Base-by-base conservation (phyloP, 2,888 invertebrate species). In the Mesopsocus fuscifrons region DNA sequence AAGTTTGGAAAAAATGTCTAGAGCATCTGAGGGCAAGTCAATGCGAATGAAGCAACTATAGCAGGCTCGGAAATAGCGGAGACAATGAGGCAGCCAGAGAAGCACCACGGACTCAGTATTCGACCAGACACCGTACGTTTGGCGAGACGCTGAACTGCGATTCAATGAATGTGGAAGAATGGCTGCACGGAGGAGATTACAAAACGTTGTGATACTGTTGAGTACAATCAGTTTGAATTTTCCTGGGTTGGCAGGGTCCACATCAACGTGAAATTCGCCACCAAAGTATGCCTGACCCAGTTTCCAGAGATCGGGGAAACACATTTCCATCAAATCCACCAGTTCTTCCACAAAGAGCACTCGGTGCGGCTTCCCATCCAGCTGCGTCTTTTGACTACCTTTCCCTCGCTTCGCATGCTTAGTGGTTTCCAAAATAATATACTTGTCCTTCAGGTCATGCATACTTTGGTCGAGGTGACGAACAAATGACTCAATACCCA, bases 251-350 rank as follows among this genome's bases (percentile, higher is more conserved):
- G 75, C 72, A 2, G 69, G 60, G 56, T 77, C 77, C 9, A 75
- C 69, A 49, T 79, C 75, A 0, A 81, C 76, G 52, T 78, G 74
- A 44, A 92, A 63, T 56, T 89, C 84, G 5, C 85, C 87, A 3
- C 81, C 80, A 60, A 94, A 92, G 67, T 97, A 97, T 31, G 88
- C 77, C 55, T 91, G 79, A 0, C 95, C 94, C 1, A 98, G 71
- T 57, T 89, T 84, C 94, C 94, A 97, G 53, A 98, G 71, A 59
- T 94, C 88, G 23, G 88, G 85, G 56, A 95, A 72, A 48, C 78
- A 73, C 44, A 76, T 74, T 2, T 75, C 71, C 32, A 88, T 70
- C 46, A 80, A 68, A 44, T 77, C 74, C 47, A 81, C 79, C 23
- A 87, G 64, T 54, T 81, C 80, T 56, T 88, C 84, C 41, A 83